Conservation (phyloP, 2,797 vertebrate genomes). For the Enteromius paludinosus region DNA sequence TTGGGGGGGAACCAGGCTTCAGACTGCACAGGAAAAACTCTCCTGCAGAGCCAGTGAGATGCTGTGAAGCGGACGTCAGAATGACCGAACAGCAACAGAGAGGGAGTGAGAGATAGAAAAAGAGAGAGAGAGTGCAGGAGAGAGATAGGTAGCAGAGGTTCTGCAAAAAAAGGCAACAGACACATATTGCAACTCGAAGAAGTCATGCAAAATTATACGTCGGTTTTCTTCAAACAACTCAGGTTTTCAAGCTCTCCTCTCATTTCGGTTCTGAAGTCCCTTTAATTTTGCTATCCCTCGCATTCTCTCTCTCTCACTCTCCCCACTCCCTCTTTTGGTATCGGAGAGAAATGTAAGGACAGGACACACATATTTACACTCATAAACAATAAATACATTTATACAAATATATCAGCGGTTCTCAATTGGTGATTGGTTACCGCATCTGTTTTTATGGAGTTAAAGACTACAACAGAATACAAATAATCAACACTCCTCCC, state of each 20-base stretch:
- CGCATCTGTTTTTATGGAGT: background rate
- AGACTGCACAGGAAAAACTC: background rate
- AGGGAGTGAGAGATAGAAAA: constrained; percentile 27
- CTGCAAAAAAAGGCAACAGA: background rate
- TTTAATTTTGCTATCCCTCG: background rate
- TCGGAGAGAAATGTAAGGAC: background rate
- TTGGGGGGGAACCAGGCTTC: constrained; percentile 27
- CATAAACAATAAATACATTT: constrained; percentile 7
- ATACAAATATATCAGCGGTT: background rate
- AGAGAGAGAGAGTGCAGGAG: constrained; percentile 18
- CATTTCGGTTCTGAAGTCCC: background rate
- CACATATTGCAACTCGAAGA: background rate
- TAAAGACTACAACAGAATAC: background rate
- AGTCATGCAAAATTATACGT: background rate
- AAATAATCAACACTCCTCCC: background rate
- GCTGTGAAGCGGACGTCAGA: constrained; percentile 41
- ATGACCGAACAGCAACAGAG: constrained; percentile 27
- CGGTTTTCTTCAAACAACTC: background rate
- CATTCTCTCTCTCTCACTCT: background rate
- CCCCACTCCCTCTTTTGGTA: background rate
- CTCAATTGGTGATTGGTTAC: background rate
- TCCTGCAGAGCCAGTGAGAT: constrained; percentile 44
- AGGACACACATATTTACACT: constrained; percentile 24
- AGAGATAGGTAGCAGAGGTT: constrained; percentile 13
- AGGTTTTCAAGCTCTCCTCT: background rate